phyloP scores from a whole-genome alignment of 2,888 invertebrate species.

The Clitarchus hookeri region DNA sequence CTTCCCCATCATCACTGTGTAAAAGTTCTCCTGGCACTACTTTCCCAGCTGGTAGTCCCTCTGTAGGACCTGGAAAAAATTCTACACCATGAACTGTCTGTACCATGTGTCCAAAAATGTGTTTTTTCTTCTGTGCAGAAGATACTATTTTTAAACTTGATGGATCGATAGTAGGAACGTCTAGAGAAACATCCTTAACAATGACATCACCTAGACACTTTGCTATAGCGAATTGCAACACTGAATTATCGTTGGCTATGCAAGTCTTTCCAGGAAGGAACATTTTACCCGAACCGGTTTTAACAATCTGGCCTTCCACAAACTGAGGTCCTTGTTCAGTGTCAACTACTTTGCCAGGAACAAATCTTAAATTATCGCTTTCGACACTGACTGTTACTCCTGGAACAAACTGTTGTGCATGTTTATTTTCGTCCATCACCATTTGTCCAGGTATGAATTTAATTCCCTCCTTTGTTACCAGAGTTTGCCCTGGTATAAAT shows the following conservation, averaged over 20 bases:
- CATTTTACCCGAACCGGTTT: constrained; percentile 60
- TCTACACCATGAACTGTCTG: constrained; percentile 68
- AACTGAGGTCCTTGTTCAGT: constrained; percentile 67
- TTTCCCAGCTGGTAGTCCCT: constrained; percentile 61
- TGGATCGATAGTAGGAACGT: constrained; percentile 53
- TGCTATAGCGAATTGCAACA: constrained; percentile 63
- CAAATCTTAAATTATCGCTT: constrained; percentile 56
- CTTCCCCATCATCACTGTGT: constrained; percentile 64
- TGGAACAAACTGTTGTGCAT: constrained; percentile 62
- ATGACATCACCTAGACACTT: constrained; percentile 62
- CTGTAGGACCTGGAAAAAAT: constrained; percentile 63
- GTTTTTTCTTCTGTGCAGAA: constrained; percentile 55
- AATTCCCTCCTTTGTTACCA: constrained; percentile 65
- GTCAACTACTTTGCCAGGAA: constrained; percentile 66
- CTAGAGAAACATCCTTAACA: constrained; percentile 60
- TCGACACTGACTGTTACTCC: constrained; percentile 60
- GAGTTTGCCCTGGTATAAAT: constrained; percentile 68
- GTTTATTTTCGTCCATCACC: constrained; percentile 57
- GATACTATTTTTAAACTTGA: constrained; percentile 61
- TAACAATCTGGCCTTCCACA: constrained; percentile 68
- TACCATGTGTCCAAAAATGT: constrained; percentile 69
- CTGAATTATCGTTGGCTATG: constrained; percentile 53
- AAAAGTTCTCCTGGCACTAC: constrained; percentile 65
- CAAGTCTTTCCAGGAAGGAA: constrained; percentile 66
- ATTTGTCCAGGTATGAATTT: constrained; percentile 70